Evolutionary conservation across 2,113 vertebrate genomes (phyloP).

Genomic region (Speoplatyrhinus poulsoni): DNA sequence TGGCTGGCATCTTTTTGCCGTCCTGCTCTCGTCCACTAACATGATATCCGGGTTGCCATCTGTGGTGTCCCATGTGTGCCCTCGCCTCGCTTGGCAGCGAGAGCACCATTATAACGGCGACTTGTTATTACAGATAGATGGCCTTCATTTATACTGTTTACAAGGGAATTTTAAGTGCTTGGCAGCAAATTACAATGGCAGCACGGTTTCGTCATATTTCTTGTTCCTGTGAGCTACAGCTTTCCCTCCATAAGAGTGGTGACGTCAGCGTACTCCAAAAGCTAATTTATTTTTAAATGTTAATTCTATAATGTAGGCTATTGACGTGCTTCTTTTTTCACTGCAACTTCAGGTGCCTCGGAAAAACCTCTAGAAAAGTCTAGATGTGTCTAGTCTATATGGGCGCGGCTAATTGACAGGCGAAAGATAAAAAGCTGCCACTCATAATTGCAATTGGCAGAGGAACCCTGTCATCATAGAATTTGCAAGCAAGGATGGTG

Average conservation of each 20-base stretch:
- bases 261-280: too few relatives aligned
- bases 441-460: slow-evolving; percentile 73
- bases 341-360: slow-evolving; percentile 41
- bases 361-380: slow-evolving; percentile 33
- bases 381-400: slow-evolving; percentile 38
- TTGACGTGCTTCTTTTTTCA: slow-evolving; percentile 38
- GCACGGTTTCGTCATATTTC: too few relatives aligned
- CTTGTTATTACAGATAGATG: too few relatives aligned
- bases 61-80: neutral
- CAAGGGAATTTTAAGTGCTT: too few relatives aligned
- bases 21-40: too few relatives aligned
- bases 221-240: too few relatives aligned
- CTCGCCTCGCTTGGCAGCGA: too few relatives aligned
- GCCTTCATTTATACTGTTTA: too few relatives aligned
- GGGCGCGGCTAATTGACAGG: slow-evolving; percentile 70
- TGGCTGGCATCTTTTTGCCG: too few relatives aligned
- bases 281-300: neutral
- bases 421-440: slow-evolving; percentile 76
- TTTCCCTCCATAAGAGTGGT: too few relatives aligned
- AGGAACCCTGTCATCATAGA: slow-evolving; percentile 69
- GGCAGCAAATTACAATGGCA: too few relatives aligned
- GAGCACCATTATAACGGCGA: too few relatives aligned
- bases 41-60: neutral
- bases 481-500: slow-evolving; percentile 68
- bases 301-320: slow-evolving; percentile 1